Conservation (phyloP, 2,888 invertebrate species). For the Erynnis tages region DNA sequence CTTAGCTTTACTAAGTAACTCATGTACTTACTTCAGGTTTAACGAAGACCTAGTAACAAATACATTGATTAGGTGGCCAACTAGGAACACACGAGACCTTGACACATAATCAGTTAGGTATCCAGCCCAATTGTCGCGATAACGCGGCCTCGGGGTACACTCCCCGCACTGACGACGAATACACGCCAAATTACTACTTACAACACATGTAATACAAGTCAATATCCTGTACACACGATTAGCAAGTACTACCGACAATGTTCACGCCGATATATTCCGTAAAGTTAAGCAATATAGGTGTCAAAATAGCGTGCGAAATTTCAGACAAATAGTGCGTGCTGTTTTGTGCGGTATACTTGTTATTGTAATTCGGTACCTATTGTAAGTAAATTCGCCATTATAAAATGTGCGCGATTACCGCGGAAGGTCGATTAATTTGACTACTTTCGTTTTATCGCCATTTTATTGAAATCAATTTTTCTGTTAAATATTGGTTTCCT, state of each 20-base stretch:
- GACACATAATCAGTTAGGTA: too few relatives aligned
- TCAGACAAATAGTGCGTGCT: background rate
- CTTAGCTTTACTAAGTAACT: too few relatives aligned
- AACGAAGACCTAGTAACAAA: too few relatives aligned
- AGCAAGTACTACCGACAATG: background rate
- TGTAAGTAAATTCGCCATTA: constrained; percentile 18
- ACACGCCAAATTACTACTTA: constrained; percentile 12
- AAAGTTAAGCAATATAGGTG: background rate
- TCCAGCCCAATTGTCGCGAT: constrained; percentile 20
- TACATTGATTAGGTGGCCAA: too few relatives aligned
- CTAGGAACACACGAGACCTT: too few relatives aligned
- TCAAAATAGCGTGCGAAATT: background rate
- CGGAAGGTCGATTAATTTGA: constrained; percentile 15
- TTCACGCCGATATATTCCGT: background rate
- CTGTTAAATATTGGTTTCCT: background rate
- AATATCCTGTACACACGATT: background rate
- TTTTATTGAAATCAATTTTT: background rate
- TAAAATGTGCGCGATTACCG: constrained; percentile 15
- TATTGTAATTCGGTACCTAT: constrained; percentile 15
- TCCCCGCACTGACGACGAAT: background rate
- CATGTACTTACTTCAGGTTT: too few relatives aligned
- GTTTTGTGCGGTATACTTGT: background rate
- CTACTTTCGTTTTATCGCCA: background rate
- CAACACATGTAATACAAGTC: constrained; percentile 2
- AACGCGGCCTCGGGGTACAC: constrained; percentile 11